Evolutionary conservation across 2,797 vertebrate species (phyloP), one percentile per base, ranked within the genome.

Genomic region (Amniataba percoides): DNA sequence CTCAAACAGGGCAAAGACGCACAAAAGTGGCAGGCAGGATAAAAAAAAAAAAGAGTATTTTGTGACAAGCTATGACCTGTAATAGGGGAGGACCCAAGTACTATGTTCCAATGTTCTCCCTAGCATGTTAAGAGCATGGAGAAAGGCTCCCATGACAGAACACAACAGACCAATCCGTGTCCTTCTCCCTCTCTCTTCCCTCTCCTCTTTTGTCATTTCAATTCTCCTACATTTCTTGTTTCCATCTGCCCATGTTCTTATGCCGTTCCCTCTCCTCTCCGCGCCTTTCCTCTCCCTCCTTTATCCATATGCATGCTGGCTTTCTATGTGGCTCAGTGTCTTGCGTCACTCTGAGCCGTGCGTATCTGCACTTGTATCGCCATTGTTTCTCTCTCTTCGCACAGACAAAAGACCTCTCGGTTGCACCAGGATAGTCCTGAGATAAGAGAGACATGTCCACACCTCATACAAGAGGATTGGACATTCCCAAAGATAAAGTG

Each of bases 401-500:
- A 63, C 64, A 39, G 49, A 85, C 80, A 77, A 82, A 84, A 82
- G 25, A 65, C 16, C 45, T 52, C 71, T 82, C 71, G 74, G 62
- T 82, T 74, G 40, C 39, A 80, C 43, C 74, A 62, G 74, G 74
- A 80, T 70, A 72, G 72, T 18, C 9, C 21, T 23, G 43, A 81
- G 83, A 90, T 72, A 89, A 78, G 71, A 70, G 48, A 72, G 59
- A 86, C 74, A 60, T 49, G 62, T 58, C 51, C 56, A 58, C 23
- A 9, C 68, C 68, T 80, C 12, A 19, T 67, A 78, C 51, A 71
- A 67, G 63, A 72, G 56, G 58, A 87, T 46, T 74, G 49, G 78
- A 81, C 81, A 59, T 77, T 81, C 66, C 12, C 15, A 18, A 64
- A 84, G 76, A 87, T 83, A 79, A 87, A 80, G 39, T 36, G 14